These are phyloP conservation scores for Melanaphis sacchari DNA, from an alignment of 1,140 invertebrate species.

Conservation along the genomic window DNA sequence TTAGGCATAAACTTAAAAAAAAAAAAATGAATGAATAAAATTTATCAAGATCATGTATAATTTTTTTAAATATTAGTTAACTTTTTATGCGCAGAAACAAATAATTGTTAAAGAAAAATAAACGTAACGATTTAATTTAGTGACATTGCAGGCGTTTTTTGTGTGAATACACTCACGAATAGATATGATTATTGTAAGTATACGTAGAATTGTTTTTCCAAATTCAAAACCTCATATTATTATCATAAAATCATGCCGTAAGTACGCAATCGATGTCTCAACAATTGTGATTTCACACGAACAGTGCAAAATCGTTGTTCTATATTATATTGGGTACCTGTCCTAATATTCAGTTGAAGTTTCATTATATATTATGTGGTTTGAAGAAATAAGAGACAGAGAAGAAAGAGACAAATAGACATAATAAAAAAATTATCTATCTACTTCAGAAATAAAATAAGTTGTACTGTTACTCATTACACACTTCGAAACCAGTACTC, in stretches of 20 bases:
- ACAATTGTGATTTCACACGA: background rate
- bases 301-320: background rate
- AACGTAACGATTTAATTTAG: background rate
- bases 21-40: background rate
- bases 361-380: background rate
- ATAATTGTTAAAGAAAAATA: background rate
- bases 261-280: background rate
- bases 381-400: background rate
- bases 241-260: background rate
- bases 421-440: background rate
- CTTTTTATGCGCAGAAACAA: background rate
- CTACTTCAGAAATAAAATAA: slow-evolving; percentile 21
- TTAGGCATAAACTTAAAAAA: background rate
- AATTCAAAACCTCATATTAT: background rate
- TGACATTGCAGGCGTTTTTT: background rate
- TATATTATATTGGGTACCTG: background rate
- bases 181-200: background rate
- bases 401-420: background rate
- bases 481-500: background rate
- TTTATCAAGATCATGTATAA: background rate
- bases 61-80: no score
- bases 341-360: background rate
- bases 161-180: background rate
- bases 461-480: background rate
- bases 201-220: background rate